Percentiles rank a stretch among this genome's conserved stretches.
These are phyloP conservation scores for Phylloscopus trochiloides DNA, from an alignment of 2,113 vertebrate species.

Conservation along the genomic window DNA sequence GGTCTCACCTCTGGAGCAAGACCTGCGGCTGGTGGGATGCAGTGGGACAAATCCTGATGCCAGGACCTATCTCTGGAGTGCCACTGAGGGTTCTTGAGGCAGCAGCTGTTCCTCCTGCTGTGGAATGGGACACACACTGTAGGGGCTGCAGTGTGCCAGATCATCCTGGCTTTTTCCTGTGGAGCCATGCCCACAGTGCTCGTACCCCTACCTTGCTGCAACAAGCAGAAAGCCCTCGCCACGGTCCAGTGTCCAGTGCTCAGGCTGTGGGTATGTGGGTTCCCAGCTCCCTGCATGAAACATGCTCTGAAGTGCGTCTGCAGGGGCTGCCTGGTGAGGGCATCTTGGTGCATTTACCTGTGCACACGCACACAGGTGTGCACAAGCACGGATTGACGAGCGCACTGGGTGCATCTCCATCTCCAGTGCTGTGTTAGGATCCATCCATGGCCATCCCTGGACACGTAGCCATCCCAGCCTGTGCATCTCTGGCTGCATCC, in stretches of 20 bases:
- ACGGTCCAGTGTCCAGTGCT: accelerated
- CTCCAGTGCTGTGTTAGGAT: not conserved
- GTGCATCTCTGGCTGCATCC: accelerated
- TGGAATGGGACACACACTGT: accelerated
- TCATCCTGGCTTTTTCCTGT: not conserved
- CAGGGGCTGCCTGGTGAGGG: accelerated
- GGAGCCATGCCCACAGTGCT: not conserved
- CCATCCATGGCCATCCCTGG: accelerated
- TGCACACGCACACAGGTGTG: not conserved
- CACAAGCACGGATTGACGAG: accelerated
- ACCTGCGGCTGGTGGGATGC: not conserved
- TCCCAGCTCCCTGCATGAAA: not conserved
- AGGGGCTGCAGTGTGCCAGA: not conserved
- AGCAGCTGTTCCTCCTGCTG: not conserved
- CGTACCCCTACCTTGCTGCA: not conserved
- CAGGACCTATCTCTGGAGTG: not conserved
- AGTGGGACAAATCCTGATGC: accelerated
- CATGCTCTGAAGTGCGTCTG: accelerated
- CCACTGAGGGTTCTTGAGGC: not conserved
- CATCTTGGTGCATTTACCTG: not conserved
- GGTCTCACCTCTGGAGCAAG: not conserved
- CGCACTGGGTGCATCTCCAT: not conserved
- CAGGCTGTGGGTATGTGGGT: accelerated
- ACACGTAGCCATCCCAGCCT: accelerated
- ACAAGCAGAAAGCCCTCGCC: not conserved